Evolutionary conservation across 2,797 vertebrate genomes (phyloP).

Genomic region (Pempheris klunzingeri): DNA sequence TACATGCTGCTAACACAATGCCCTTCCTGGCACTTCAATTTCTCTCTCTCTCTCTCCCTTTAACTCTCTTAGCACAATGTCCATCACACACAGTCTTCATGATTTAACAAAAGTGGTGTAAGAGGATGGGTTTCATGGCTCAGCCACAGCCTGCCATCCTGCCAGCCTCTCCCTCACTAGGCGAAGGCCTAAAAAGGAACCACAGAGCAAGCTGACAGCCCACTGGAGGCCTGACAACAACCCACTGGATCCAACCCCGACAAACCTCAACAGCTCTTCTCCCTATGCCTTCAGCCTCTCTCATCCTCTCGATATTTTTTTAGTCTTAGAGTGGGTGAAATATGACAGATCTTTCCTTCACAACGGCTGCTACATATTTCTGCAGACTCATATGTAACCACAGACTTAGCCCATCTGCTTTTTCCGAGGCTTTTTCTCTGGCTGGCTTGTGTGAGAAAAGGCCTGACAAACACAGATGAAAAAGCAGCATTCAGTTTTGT

Average conservation of each 20-base stretch:
- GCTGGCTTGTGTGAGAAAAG: constrained; percentile 65
- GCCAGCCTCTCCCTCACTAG: constrained; percentile 58
- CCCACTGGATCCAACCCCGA: constrained; percentile 63
- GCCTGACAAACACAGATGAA: constrained; percentile 69
- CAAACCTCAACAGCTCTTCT: constrained; percentile 71
- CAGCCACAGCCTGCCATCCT: constrained; percentile 54
- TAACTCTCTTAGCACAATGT: constrained; percentile 35
- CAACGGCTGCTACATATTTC: constrained; percentile 72
- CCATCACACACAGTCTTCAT: constrained; percentile 40
- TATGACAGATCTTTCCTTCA: constrained; percentile 75
- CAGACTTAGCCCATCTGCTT: constrained; percentile 78
- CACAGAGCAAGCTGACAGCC: constrained; percentile 69
- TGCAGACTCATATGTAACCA: constrained; percentile 76
- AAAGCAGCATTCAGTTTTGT: constrained; percentile 57
- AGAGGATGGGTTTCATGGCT: constrained; percentile 62
- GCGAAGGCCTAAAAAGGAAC: constrained; percentile 60
- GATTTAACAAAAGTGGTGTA: constrained; percentile 64
- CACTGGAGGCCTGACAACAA: constrained; percentile 77
- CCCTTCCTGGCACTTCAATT: not conserved
- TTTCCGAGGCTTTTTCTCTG: constrained; percentile 60
- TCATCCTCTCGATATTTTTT: constrained; percentile 51
- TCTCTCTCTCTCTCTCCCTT: too few relatives aligned
- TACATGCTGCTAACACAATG: constrained; percentile 6
- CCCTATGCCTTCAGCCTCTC: constrained; percentile 59
- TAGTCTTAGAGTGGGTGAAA: constrained; percentile 63